A percentile compares a stretch with the other conserved stretches of the same genome.
Conservation (phyloP, 1,140 invertebrate species). For the Cheumatopsyche charites region DNA sequence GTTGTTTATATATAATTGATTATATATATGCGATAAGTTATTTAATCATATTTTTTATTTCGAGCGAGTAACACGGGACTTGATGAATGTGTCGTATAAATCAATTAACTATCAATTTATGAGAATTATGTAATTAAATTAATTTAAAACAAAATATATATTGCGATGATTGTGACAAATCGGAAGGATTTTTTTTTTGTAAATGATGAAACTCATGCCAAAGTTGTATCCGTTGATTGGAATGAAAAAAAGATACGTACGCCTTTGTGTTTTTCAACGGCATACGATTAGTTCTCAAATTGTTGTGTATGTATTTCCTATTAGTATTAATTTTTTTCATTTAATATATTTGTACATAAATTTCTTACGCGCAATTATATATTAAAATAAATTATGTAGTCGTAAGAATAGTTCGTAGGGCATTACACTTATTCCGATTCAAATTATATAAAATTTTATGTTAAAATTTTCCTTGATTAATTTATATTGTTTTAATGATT, state of each 20-base stretch:
- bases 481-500: constrained; percentile 12
- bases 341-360: constrained; percentile 36
- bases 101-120: constrained; percentile 8
- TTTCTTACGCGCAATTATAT: constrained; percentile 44
- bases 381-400: constrained; percentile 10
- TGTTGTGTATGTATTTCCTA: constrained; percentile 49
- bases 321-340: constrained; percentile 42
- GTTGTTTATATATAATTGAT: constrained; percentile 29
- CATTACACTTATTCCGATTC: not conserved
- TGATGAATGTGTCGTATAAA: constrained; percentile 6
- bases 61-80: not conserved
- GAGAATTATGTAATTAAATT: constrained; percentile 12
- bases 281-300: constrained; percentile 39
- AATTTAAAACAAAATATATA: not conserved
- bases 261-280: not conserved
- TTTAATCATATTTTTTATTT: constrained; percentile 23
- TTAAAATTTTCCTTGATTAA: constrained; percentile 7
- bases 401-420: constrained; percentile 14
- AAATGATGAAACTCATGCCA: constrained; percentile 45
- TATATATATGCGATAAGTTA: constrained; percentile 34
- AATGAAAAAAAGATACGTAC: constrained; percentile 11
- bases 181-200: constrained; percentile 9
- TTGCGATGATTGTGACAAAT: constrained; percentile 7
- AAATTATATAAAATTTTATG: not conserved
- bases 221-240: constrained; percentile 45